These are phyloP conservation scores for Metopia argyrocephala DNA, from an alignment of 2,888 invertebrate species.

Conservation along the genomic window DNA sequence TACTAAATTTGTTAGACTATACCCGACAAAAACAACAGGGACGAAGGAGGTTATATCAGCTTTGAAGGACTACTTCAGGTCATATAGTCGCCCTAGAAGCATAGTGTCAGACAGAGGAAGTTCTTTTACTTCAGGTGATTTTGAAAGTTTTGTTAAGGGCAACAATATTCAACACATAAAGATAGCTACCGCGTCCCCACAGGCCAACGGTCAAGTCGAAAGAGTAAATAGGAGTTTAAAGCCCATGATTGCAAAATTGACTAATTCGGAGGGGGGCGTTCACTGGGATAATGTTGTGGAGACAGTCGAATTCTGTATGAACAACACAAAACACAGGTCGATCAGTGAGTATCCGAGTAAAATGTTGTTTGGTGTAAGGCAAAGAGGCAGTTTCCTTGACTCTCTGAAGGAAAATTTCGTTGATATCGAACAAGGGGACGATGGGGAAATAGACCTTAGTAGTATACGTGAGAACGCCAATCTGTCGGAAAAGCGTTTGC, in stretches of 20 bases:
- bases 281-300: slow-evolving; percentile 40
- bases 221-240: slow-evolving; percentile 56
- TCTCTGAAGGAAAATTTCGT: slow-evolving; percentile 3
- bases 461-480: neutral
- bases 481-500: neutral
- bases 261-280: slow-evolving; percentile 6
- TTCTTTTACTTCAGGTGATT: too few species aligned
- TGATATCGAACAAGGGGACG: neutral
- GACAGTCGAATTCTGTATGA: slow-evolving; percentile 35
- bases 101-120: too few species aligned
- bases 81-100: too few species aligned
- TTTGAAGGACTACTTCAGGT: too few species aligned
- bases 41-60: too few species aligned
- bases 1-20: too few species aligned
- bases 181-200: neutral
- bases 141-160: too few species aligned
- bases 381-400: slow-evolving; percentile 23
- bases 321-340: slow-evolving; percentile 46
- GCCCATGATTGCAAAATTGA: slow-evolving; percentile 47
- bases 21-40: too few species aligned
- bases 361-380: slow-evolving; percentile 39
- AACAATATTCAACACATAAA: too few species aligned
- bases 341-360: slow-evolving; percentile 42
- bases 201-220: slow-evolving; percentile 66
- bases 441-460: neutral